Conservation (phyloP, 2,797 vertebrate genomes). For the Falco rusticolus region DNA sequence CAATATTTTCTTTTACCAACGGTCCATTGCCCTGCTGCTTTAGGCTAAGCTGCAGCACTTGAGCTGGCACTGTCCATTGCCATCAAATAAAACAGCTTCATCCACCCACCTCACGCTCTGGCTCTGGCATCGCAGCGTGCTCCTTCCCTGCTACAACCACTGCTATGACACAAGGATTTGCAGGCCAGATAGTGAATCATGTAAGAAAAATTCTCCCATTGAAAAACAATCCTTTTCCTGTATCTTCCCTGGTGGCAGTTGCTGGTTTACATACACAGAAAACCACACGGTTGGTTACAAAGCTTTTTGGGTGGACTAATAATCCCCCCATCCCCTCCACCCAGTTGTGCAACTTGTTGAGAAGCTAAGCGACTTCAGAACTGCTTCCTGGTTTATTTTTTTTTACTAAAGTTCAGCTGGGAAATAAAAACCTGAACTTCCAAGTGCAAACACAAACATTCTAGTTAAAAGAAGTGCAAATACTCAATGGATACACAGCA, state of each 20-base stretch:
- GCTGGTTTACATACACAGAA: background rate
- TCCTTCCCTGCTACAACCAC: background rate
- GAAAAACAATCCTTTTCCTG: slow-evolving; percentile 25
- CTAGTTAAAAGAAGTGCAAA: background rate
- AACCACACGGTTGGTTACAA: background rate
- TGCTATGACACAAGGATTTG: background rate
- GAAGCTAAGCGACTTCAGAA: background rate
- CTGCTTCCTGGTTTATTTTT: background rate
- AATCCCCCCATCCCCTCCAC: background rate
- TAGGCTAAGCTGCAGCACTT: background rate
- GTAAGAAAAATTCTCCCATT: background rate
- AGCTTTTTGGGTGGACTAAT: background rate
- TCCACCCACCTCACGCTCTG: background rate
- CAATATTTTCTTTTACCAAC: background rate
- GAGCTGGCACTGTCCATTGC: background rate
- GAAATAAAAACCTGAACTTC: background rate
- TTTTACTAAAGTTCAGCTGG: background rate
- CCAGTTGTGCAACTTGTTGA: background rate
- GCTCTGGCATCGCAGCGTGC: background rate
- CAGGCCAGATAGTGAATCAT: slow-evolving; percentile 34
- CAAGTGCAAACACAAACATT: background rate
- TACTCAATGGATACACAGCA: background rate
- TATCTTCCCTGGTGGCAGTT: background rate
- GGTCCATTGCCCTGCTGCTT: background rate
- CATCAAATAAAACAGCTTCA: background rate